Conservation (phyloP, 2,797 vertebrate species). For the Phrynocephalus guinanensis region DNA sequence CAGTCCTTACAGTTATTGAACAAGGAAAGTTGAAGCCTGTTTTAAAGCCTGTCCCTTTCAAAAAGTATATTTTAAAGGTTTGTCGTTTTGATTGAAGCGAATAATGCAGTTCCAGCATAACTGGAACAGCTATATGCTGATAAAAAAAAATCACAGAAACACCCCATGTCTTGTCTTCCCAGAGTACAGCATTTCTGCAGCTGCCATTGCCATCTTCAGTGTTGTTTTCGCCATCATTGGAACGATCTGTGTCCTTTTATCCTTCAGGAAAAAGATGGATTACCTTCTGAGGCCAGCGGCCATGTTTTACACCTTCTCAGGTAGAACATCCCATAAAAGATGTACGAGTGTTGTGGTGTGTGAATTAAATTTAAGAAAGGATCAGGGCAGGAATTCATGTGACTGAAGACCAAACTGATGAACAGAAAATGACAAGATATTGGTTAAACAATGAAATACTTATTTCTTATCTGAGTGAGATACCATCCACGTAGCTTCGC, state of each 20-base stretch:
- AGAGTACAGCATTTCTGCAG: constrained; percentile 98
- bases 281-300: constrained; percentile 94
- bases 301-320: constrained; percentile 95
- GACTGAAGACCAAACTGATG: not conserved
- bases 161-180: constrained; percentile 34
- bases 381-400: not conserved
- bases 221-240: constrained; percentile 89
- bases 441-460: not conserved
- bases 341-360: not conserved
- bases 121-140: not conserved
- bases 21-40: too few relatives aligned
- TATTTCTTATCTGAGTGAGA: not conserved
- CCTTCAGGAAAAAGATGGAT: constrained; percentile 88
- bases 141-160: not conserved
- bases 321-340: constrained; percentile 69
- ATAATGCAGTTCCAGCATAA: not conserved
- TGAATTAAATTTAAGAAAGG: not conserved
- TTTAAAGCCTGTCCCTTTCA: not conserved
- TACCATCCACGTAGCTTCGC: not conserved
- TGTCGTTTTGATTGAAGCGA: not conserved
- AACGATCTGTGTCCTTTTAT: constrained; percentile 85
- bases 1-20: too few relatives aligned
- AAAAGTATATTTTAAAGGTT: not conserved
- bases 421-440: not conserved
- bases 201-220: constrained; percentile 93